Evolutionary conservation across 2,797 vertebrate species (phyloP).

Genomic region (Odontamblyopus rebecca): DNA sequence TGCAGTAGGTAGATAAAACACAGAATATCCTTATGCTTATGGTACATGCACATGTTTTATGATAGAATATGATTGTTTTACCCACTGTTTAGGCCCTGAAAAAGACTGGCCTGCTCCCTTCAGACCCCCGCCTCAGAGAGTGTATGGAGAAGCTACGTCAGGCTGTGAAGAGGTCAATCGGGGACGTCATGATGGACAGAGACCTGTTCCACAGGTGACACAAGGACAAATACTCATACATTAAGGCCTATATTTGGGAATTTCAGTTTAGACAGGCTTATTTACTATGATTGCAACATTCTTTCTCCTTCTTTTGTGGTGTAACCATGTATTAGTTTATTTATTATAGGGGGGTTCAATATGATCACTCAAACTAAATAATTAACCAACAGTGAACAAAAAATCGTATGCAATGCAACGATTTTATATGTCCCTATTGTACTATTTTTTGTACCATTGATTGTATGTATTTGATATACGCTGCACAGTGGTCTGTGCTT

Average conservation of each 20-base stretch:
- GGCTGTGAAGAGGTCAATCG: slow-evolving; percentile 72
- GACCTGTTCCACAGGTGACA: slow-evolving; percentile 84
- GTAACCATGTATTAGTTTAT: background rate
- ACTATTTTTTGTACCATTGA: background rate
- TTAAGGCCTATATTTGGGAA: background rate
- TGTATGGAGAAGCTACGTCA: slow-evolving; percentile 79
- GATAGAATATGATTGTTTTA: background rate
- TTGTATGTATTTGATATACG: background rate
- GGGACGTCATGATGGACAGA: slow-evolving; percentile 82
- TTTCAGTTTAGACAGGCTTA: background rate
- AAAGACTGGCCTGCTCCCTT: slow-evolving; percentile 83
- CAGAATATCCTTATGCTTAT: background rate
- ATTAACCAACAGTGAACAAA: background rate
- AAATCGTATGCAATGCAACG: background rate
- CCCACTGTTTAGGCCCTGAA: slow-evolving; percentile 73
- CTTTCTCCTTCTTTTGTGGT: too few relatives aligned
- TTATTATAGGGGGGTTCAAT: background rate
- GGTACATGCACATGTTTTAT: background rate
- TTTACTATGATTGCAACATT: too few relatives aligned
- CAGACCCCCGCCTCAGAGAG: slow-evolving; percentile 84
- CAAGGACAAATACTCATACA: background rate
- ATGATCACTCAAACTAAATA: background rate
- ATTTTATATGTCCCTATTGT: background rate
- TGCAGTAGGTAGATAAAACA: slow-evolving; percentile 70
- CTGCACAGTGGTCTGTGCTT: background rate